Evolutionary conservation across 2,888 invertebrate genomes (phyloP), one percentile per base, ranked within the genome.

Genomic region (Zygothrica quintamaculata): DNA sequence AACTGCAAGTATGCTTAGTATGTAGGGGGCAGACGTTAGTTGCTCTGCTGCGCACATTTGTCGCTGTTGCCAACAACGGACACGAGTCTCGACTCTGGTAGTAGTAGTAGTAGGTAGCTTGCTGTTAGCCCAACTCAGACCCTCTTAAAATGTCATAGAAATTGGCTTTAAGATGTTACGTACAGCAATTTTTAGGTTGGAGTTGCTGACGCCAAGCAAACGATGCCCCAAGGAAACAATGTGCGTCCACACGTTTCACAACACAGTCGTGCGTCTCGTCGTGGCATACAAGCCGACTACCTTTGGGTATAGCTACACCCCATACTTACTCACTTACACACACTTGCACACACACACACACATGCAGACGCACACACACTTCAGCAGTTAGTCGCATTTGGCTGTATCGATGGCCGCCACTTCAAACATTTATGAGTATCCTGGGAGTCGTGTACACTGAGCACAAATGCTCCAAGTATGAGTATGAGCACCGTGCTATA

Each of bases 171-270:
- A 69, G 71, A 44, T 29, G 26, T 39, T 44, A 34, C 31, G 46
- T 34, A 43, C 50, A 53, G 59, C 52, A 55, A 57, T 70, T 77
- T 57, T 43, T 53, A 48, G 43, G 31, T 42, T 44, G 39, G 37
- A 34, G n/a, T 34, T 37, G 36, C 37, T 40, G 77, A 78, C 73
- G 77, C 75, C 71, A 69, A 40, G 36, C 37, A 43, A 81, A 78
- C 73, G 77, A 77, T 74, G 71, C 81, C 84, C 77, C 44, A 60
- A 80, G 84, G 84, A 69, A 13, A 39, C 36, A 44, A 51, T 62
- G 70, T 73, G 72, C 66, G 77, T 74, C 57, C 70, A 65, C 60
- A 68, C 44, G 44, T 56, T 53, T 36, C 37, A 25, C 6, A 22
- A 22, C 42, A 16, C 34, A 50, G 50, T 36, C 15, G 26, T 16